Conservation (phyloP, 2,888 invertebrate genomes). For the Eueremaeus valkanovi region DNA sequence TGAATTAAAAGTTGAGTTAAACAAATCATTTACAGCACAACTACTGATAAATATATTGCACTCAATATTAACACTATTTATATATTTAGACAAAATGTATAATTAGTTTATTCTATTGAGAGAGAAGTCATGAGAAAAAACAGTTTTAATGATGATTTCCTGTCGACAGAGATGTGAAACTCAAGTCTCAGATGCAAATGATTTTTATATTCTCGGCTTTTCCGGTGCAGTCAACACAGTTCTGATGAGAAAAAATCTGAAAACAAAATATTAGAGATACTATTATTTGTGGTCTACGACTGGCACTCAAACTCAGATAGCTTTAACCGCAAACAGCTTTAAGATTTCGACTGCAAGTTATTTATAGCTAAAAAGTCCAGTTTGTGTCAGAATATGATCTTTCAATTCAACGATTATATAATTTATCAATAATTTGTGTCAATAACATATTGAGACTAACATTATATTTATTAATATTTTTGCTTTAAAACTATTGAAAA, state of each 20-base stretch:
- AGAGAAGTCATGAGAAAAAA: background rate
- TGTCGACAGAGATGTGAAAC: background rate
- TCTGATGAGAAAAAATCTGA: background rate
- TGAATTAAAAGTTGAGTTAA: constrained; percentile 9
- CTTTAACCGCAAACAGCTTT: too few relatives aligned
- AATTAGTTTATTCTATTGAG: background rate
- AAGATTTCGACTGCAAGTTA: too few relatives aligned
- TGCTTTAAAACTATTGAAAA: too few relatives aligned
- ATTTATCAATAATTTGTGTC: too few relatives aligned
- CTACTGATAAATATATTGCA: background rate
- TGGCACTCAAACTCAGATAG: too few relatives aligned
- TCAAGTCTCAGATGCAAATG: background rate
- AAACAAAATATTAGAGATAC: background rate
- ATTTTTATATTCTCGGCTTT: background rate
- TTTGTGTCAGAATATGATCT: too few relatives aligned
- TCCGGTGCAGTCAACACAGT: background rate
- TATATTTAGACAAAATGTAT: background rate
- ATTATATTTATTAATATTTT: too few relatives aligned
- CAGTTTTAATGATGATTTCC: background rate
- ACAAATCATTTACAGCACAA: background rate
- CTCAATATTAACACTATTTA: background rate
- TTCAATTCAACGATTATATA: too few relatives aligned
- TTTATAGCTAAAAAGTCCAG: too few relatives aligned
- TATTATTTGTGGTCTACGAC: too few relatives aligned
- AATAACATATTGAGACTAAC: too few relatives aligned